phyloP scores from a whole-genome alignment of 2,797 vertebrate genomes.

The Micrastur ruficollis region DNA sequence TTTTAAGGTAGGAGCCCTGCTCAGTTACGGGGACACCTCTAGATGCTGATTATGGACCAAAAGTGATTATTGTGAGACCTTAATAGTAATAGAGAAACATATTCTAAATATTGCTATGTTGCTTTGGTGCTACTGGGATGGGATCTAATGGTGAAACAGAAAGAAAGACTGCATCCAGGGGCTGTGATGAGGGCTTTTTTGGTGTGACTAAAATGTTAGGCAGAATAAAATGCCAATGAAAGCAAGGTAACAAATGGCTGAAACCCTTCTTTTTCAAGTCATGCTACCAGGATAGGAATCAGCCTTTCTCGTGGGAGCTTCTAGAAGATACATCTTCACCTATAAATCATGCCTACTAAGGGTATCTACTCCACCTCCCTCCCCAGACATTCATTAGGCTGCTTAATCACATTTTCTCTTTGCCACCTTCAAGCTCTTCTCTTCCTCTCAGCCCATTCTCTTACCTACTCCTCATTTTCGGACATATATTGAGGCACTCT shows the following conservation, averaged over 20 bases:
- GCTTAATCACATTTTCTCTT: background rate
- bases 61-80: background rate
- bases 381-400: background rate
- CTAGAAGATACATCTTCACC: background rate
- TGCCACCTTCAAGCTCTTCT: background rate
- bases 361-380: background rate
- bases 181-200: background rate
- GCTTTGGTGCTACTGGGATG: background rate
- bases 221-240: background rate
- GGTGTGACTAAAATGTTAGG: background rate
- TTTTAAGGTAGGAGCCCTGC: background rate
- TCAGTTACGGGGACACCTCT: background rate
- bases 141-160: background rate
- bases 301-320: background rate
- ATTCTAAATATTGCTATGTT: background rate
- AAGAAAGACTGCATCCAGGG: background rate
- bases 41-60: background rate
- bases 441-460: background rate
- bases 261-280: background rate
- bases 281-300: background rate
- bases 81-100: background rate
- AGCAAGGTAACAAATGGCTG: background rate
- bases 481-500: background rate
- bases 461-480: background rate
- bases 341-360: background rate